phyloP scores from a whole-genome alignment of 2,888 invertebrate species.

The Pseudanteris insignis region DNA sequence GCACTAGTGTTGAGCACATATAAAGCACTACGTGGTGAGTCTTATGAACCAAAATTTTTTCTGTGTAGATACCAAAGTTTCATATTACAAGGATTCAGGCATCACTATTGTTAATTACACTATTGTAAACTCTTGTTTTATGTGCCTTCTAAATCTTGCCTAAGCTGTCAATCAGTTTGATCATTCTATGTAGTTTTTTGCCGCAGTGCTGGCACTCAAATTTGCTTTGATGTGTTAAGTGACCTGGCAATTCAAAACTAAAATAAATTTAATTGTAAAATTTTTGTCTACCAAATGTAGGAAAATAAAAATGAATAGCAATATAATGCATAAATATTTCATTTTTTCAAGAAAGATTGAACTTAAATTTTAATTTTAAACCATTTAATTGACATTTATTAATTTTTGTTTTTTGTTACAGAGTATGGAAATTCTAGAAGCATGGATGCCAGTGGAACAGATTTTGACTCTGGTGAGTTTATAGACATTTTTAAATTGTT shows the following conservation, averaged over 20 bases:
- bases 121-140: conserved; percentile 16
- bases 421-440: conserved; percentile 79
- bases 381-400: background rate
- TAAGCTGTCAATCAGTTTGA: conserved; percentile 2
- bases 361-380: no score
- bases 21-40: no score
- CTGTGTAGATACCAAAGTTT: conserved; percentile 7
- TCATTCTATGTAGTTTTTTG: conserved; percentile 5
- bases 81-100: conserved; percentile 11
- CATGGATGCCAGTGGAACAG: conserved; percentile 81
- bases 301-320: background rate
- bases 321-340: background rate
- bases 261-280: background rate
- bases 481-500: no score
- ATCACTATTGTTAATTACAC: conserved; percentile 11
- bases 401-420: conserved; percentile 65
- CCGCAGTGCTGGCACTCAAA: conserved; percentile 6
- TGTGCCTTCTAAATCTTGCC: background rate
- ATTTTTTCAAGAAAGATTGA: no score
- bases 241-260: background rate
- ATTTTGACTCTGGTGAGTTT: conserved; percentile 82
- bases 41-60: no score
- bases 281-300: no score
- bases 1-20: no score
- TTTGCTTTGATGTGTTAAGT: background rate